These are phyloP conservation scores for Coelopa pilipes DNA, from an alignment of 2,888 invertebrate species.

Conservation along the genomic window DNA sequence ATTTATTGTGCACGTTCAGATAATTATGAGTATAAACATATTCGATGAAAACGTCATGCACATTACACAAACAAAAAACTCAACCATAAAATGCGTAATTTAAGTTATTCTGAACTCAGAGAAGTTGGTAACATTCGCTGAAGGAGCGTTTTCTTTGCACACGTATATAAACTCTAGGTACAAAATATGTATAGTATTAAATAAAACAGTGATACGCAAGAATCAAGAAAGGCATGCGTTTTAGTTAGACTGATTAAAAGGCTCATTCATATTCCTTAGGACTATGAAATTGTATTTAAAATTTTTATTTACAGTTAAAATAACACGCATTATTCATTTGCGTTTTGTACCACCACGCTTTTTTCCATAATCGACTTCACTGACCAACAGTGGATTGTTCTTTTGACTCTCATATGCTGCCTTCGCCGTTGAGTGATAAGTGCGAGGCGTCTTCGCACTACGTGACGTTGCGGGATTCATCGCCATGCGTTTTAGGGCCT, in stretches of 20 bases:
- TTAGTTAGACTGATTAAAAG: neutral
- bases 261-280: neutral
- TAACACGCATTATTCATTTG: neutral
- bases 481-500: slow-evolving; percentile 76
- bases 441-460: slow-evolving; percentile 42
- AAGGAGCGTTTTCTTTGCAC: neutral
- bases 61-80: too few species aligned
- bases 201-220: neutral
- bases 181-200: slow-evolving; percentile 4
- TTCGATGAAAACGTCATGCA: neutral
- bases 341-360: slow-evolving; percentile 45
- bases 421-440: slow-evolving; percentile 55
- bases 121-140: neutral
- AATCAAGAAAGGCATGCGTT: neutral
- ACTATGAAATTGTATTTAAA: neutral
- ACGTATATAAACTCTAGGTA: slow-evolving; percentile 1
- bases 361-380: slow-evolving; percentile 63
- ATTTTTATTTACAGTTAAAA: too few species aligned
- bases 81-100: neutral
- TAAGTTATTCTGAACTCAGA: slow-evolving; percentile 11
- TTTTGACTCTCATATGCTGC: slow-evolving; percentile 59
- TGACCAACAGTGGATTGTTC: slow-evolving; percentile 63
- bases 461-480: slow-evolving; percentile 38
- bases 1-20: slow-evolving; percentile 11
- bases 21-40: neutral